Evolutionary conservation across 2,797 vertebrate genomes (phyloP), one percentile per base, ranked within the genome.

Genomic region (Sarcophilus harrisii): DNA sequence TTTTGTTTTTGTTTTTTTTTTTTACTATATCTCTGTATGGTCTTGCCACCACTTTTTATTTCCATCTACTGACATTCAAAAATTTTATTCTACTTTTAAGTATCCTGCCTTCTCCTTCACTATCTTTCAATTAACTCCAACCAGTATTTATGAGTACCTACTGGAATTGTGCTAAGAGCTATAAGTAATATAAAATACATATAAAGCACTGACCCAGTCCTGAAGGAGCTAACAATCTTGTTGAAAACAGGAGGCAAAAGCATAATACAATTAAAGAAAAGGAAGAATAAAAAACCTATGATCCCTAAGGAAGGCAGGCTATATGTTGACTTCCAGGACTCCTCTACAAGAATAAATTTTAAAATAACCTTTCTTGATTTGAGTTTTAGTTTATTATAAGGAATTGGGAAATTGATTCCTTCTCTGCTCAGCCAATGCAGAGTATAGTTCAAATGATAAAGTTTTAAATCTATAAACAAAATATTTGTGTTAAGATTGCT

Each of bases 41-140:
- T 24, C 18, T 81, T 81, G 66, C n/a, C 66, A 38, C 38, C 21
- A 81, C 13, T 21, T 81, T 81, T 81, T 66, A 66, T 66, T 66
- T 32, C 60, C 60, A 45, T 81, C 18, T 81, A 81, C n/a, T 81
- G n/a, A 81, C n/a, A 81, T 24, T 81, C n/a, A 81, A 81, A 81
- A 45, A 21, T 81, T 81, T 38, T 38, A 81, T 81, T 81, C 66
- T 81, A 24, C 66, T 81, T 18, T 73, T 38, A 81, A 38, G 8
- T 38, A 38, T 24, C n/a, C n/a, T 21, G 38, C 66, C 66, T 45
- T 81, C 66, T 81, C 66, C 32, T n/a, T 66, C 62, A 66, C n/a
- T 81, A 45, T 81, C n/a, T 81, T 81, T 81, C n/a, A 81, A 81
- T 81, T 81, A 81, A 81, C n/a, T 38, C 66, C 66, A 81, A 81